phyloP scores from a whole-genome alignment of 2,797 vertebrate genomes.

The Muraenolepis orangiensis region DNA sequence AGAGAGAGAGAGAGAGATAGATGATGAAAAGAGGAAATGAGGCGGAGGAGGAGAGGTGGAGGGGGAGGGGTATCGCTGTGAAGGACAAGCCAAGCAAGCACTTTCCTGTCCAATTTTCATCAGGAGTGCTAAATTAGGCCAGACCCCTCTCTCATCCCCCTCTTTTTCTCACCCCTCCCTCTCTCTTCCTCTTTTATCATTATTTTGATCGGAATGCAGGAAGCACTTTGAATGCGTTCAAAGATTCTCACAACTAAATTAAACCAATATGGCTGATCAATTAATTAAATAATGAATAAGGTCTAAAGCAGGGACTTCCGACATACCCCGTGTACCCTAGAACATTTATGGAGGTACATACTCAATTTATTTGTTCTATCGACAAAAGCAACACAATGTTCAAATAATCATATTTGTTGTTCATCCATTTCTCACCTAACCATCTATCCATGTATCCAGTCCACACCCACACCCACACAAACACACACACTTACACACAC shows the following conservation, averaged over 20 bases:
- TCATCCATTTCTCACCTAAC: no score
- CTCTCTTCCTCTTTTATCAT: neutral
- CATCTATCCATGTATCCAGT: no score
- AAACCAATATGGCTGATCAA: neutral
- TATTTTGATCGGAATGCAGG: no score
- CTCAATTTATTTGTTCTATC: no score
- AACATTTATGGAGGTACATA: no score
- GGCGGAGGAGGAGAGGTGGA: neutral
- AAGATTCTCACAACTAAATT: neutral
- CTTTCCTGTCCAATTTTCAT: constrained; percentile 74
- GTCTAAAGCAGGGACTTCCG: neutral
- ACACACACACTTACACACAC: no score
- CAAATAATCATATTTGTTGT: no score
- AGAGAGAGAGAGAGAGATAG: neutral
- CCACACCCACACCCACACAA: no score
- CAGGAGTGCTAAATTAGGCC: constrained; percentile 64
- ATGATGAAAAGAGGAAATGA: neutral
- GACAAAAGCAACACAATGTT: no score
- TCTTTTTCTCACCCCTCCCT: neutral
- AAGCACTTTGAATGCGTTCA: no score
- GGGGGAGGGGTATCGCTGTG: constrained; percentile 28
- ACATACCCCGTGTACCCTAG: neutral
- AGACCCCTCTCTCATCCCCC: neutral
- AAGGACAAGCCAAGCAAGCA: constrained; percentile 68
- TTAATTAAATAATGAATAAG: no score